A percentile compares a stretch with the other conserved stretches of the same genome.
Conservation (phyloP, 2,113 vertebrate genomes). For the Ammospiza caudacuta region DNA sequence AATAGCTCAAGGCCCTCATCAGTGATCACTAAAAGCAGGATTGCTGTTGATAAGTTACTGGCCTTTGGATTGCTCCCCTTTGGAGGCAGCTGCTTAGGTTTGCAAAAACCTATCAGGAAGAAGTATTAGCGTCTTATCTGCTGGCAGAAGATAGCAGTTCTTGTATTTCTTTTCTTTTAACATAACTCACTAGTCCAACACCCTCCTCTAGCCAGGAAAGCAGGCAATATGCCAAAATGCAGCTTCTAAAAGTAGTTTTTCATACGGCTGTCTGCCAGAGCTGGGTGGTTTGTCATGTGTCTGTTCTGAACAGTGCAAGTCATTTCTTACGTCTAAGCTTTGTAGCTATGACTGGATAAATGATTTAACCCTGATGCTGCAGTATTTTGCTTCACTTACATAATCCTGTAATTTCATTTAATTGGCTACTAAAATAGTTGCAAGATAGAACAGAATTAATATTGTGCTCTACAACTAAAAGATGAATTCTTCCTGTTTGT, state of each 20-base stretch:
- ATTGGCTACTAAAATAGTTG: not conserved
- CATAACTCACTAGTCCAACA: not conserved
- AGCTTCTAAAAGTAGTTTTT: not conserved
- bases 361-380: not conserved
- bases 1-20: not conserved
- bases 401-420: not conserved
- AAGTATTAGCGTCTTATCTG: not conserved
- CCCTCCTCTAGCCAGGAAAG: not conserved
- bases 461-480: not conserved
- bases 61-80: not conserved
- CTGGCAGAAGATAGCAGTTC: not conserved
- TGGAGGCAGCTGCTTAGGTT: not conserved
- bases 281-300: not conserved
- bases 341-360: not conserved
- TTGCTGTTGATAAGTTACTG: not conserved
- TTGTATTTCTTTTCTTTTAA: not conserved
- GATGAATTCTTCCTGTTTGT: not conserved
- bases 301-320: not conserved
- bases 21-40: not conserved
- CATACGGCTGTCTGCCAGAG: not conserved
- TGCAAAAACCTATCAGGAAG: not conserved
- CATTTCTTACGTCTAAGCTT: not conserved
- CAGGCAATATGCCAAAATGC: not conserved
- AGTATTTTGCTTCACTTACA: not conserved
- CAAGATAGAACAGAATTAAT: not conserved